Conservation (phyloP, 2,888 invertebrate genomes). For the Antheraea assamensis region DNA sequence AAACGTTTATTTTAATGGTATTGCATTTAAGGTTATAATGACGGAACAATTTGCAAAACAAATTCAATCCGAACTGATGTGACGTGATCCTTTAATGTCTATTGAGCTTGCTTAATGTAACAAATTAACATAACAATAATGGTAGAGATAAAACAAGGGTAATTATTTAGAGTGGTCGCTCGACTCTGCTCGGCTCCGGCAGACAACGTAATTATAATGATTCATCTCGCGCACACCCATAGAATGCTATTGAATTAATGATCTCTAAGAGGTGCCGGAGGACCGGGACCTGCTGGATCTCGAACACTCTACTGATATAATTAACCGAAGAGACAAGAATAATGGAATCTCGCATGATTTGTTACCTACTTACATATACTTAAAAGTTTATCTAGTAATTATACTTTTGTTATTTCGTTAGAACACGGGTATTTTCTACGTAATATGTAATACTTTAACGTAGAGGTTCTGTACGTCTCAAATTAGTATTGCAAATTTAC, state of each 20-base stretch:
- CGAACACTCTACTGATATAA: constrained; percentile 10
- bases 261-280: constrained; percentile 20
- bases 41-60: not conserved
- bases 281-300: not conserved
- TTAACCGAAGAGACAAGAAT: not conserved
- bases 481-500: not conserved
- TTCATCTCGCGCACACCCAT: constrained; percentile 12
- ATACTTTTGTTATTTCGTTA: not conserved
- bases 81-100: not conserved
- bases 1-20: no score
- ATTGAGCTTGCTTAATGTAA: not conserved
- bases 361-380: not conserved
- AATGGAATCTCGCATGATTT: constrained; percentile 4
- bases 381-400: not conserved
- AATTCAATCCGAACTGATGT: not conserved
- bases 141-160: not conserved
- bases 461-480: not conserved
- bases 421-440: not conserved
- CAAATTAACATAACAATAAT: constrained; percentile 3
- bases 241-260: constrained; percentile 47
- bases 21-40: not conserved
- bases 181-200: constrained; percentile 1
- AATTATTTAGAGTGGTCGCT: constrained; percentile 19
- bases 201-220: constrained; percentile 21
- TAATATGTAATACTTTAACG: not conserved